Conservation (phyloP, 2,797 vertebrate species). For the Brachyalestes nurse region DNA sequence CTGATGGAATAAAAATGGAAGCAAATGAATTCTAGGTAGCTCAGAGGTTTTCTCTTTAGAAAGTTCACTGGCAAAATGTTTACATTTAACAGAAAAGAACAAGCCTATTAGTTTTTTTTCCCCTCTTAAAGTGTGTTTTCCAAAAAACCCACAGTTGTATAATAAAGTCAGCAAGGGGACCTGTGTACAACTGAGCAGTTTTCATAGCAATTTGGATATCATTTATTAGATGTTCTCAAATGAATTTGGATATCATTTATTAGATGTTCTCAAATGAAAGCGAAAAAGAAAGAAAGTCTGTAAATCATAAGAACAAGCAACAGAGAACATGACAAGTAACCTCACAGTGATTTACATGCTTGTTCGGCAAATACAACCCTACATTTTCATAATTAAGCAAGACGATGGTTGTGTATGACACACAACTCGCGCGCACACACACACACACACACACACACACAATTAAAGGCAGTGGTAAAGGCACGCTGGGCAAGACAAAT, state of each 20-base stretch:
- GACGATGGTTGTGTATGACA: conserved; percentile 10
- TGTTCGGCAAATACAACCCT: conserved; percentile 29
- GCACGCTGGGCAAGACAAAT: conserved; percentile 26
- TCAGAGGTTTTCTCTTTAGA: not conserved
- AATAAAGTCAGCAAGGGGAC: not conserved
- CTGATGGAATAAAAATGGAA: conserved; percentile 14
- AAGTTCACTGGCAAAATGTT: conserved; percentile 14
- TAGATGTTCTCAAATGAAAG: not conserved
- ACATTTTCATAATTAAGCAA: conserved; percentile 42
- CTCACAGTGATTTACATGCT: not conserved
- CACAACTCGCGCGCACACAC: not conserved
- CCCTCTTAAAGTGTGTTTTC: not conserved
- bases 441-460: conserved; percentile 20
- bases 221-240: not conserved
- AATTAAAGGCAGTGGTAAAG: conserved; percentile 21
- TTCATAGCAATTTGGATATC: not conserved
- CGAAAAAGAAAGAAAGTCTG: not conserved
- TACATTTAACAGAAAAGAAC: conserved; percentile 19
- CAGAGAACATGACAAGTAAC: not conserved
- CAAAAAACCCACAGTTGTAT: not conserved
- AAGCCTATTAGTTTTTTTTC: conserved; percentile 17
- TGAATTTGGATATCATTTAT: not conserved
- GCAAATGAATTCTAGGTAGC: conserved; percentile 23
- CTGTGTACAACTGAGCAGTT: no score
- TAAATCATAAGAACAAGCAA: not conserved